Base-by-base conservation (phyloP, 2,888 invertebrate species). In the Acleris sparsana region DNA sequence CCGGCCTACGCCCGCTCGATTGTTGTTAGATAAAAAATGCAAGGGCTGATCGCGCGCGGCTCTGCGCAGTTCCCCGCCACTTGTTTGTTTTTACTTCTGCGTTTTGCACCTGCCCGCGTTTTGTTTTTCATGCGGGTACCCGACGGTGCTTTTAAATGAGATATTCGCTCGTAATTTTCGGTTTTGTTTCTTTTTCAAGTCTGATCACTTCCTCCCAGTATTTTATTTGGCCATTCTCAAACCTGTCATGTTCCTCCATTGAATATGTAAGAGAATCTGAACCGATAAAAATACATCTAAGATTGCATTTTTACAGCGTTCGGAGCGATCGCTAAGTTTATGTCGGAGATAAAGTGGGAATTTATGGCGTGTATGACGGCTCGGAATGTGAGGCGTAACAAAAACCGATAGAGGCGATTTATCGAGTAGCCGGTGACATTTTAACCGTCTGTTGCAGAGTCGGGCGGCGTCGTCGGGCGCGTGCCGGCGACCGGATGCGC, bases 401-500 rank as follows among this genome's bases (percentile, higher is more conserved):
- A 57, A 62, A 62, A 57, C 66, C 44, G 52, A 57, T 56, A 57
- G 56, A 56, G 52, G 66, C 61, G 57, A 53, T 65, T 62, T 62
- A 53, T 48, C 29, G 53, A 61, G 53, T 61, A 33, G 39, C 46
- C 43, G 51, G 57, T 62, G 66, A 62, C 62, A 62, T 63, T 44
- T 33, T 53, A 11, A 22, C 29, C 49, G 53, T 71, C 22, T 75
- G 76, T 88, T 88, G 72, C 87, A 91, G 92, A 87, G 80, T 80
- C 85, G 75, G 79, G 80, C 79, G 84, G 85, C 81, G 84, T 87
- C 81, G 88, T 86, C 81, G 84, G 83, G 85, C 92, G 92, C 87
- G 89, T 89, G 89, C 91, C 89, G 85, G 92, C 93, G 76, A 93
- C 93, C 89, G 91, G 92, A 89, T 92, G 92, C 84, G 85, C 89